phyloP scores from a whole-genome alignment of 2,888 invertebrate species.

The Pantelozetes paolii region DNA sequence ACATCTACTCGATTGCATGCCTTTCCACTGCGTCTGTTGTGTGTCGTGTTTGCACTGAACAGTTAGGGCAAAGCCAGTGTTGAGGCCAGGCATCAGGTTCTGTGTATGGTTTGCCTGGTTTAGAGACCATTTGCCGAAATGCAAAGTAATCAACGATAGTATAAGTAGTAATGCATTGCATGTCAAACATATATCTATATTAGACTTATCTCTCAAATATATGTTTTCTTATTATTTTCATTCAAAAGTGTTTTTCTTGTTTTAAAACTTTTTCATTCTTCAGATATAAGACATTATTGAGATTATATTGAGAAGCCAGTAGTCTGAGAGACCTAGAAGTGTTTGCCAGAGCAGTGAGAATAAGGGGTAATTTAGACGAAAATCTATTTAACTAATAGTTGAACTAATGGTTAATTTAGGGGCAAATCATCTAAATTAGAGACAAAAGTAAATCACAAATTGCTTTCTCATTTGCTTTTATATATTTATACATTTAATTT shows the following conservation, averaged over 20 bases:
- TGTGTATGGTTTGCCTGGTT: not conserved
- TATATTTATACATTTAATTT: conserved; percentile 2
- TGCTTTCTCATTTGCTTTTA: not conserved
- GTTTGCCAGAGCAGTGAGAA: not conserved
- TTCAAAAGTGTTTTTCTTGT: not conserved
- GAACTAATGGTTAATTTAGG: not conserved
- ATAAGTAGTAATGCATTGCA: not conserved
- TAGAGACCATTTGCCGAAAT: not conserved
- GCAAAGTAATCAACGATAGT: not conserved
- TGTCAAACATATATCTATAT: not conserved
- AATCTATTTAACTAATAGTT: not conserved
- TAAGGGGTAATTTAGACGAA: not conserved
- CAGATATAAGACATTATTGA: not conserved
- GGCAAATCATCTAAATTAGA: not conserved
- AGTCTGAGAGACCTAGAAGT: too few species aligned
- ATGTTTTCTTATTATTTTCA: not conserved
- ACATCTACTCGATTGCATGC: not conserved
- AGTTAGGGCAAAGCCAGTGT: not conserved
- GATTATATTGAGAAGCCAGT: not conserved
- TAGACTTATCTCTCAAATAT: not conserved
- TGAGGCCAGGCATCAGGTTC: not conserved
- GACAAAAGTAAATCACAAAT: not conserved
- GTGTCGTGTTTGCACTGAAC: not conserved
- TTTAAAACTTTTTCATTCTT: not conserved
- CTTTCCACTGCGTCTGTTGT: not conserved